Evolutionary conservation across 2,113 vertebrate species (phyloP).

Genomic region (Melospiza melodia): DNA sequence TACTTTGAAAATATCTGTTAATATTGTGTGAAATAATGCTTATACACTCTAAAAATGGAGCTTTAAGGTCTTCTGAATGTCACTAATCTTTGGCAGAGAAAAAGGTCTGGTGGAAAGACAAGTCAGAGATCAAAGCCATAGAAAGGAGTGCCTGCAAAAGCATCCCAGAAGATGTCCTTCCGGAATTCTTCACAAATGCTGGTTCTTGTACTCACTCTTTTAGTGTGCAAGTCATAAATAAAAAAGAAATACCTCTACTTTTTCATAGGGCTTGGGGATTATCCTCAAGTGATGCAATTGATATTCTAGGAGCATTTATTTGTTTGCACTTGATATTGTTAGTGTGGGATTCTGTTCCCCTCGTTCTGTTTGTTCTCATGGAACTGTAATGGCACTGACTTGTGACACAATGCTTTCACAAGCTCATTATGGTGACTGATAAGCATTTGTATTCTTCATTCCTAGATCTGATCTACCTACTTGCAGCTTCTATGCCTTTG

Average conservation of each 20-base stretch:
- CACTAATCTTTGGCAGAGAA: neutral
- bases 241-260: neutral
- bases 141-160: neutral
- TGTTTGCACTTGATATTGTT: neutral
- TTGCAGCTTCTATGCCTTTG: neutral
- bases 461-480: neutral
- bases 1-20: neutral
- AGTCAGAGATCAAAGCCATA: neutral
- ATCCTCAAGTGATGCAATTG: neutral
- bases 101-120: neutral
- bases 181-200: neutral
- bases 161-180: neutral
- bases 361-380: neutral
- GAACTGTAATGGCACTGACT: neutral
- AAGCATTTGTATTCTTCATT: neutral
- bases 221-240: neutral
- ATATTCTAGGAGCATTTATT: neutral
- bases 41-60: neutral
- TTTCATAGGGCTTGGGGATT: neutral
- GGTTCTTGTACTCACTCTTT: neutral
- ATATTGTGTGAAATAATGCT: neutral
- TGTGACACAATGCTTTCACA: neutral
- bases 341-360: neutral
- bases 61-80: neutral
- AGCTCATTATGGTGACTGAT: neutral